Base-by-base conservation (phyloP, 2,113 vertebrate species). In the Amblyornis subalaris region DNA sequence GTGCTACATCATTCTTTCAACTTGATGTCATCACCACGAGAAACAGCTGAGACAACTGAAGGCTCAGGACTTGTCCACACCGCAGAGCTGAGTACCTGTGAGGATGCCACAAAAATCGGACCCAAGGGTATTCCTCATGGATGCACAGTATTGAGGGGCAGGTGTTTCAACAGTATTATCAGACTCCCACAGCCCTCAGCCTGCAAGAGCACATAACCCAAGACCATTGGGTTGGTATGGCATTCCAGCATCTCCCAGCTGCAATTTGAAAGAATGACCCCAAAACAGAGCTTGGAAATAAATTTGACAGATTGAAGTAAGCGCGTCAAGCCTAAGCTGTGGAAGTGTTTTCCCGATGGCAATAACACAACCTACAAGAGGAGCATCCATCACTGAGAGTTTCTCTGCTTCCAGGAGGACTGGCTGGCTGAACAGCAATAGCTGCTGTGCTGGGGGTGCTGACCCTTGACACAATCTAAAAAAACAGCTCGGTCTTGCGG, bases 141-240 rank as follows among this genome's bases (percentile, higher is more conserved):
- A 51, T 24, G 4, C 23, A 20, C 45, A 31, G 18, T 3, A 23
- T 1, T 1, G 62, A 55, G 22, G 2, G 22, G 14, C 9, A 67
- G 17, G 14, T 26, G 8, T 71, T 71, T 71, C 47, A 78, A 31
- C 23, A 33, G 12, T 10, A 14, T 7, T 18, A 25, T 33, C 74
- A 61, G 44, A 40, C 14, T 70, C 21, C 23, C 35, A 53, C 18
- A 45, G 20, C 33, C 25, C 22, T 74, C 33, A 24, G 35, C 26
- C 5, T 47, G 7, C 8, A 87, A 38, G 4, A 74, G 22, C 20
- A 13, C 6, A 4, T 35, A 74, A 60, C 23, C 23, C 6, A 3
- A 1, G 0, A 85, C 6, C 17, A 72, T n/a, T n/a, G n/a, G n/a
- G n/a, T n/a, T n/a, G 8, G 5, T 13, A 45, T 3, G 17, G 26